Percentiles rank a stretch among this genome's conserved stretches.
Conservation (phyloP, 2,888 invertebrate genomes). For the Diplolepis rosae region DNA sequence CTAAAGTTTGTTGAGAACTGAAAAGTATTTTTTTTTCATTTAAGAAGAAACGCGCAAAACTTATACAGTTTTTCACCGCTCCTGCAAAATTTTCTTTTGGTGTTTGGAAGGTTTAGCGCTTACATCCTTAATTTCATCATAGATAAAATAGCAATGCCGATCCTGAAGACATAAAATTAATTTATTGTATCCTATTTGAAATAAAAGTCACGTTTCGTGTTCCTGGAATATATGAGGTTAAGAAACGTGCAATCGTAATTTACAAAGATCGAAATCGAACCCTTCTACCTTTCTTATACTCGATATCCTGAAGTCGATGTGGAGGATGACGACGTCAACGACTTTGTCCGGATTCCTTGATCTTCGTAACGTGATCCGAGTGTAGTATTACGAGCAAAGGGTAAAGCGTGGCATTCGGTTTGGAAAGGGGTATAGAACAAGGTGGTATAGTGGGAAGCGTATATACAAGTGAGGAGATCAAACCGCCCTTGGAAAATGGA, state of each 20-base stretch:
- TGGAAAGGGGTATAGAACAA: not conserved
- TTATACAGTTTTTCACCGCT: no score
- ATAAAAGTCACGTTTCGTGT: conserved; percentile 42
- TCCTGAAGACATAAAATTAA: not conserved
- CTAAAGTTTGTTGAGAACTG: no score
- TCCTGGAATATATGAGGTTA: conserved; percentile 41
- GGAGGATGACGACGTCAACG: conserved; percentile 39
- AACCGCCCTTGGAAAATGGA: conserved; percentile 23
- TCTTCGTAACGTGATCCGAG: conserved; percentile 50
- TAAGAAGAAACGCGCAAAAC: no score
- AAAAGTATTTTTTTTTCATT: no score
- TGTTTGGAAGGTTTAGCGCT: no score
- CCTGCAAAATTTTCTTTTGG: no score
- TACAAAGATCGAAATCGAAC: conserved; percentile 46
- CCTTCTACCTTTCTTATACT: conserved; percentile 13
- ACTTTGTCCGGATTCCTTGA: conserved; percentile 47
- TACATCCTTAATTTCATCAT: no score
- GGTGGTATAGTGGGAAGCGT: not conserved
- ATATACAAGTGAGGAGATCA: conserved; percentile 17
- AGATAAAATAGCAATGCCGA: no score
- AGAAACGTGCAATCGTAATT: conserved; percentile 46
- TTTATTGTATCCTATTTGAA: not conserved
- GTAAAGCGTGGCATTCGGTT: conserved; percentile 29
- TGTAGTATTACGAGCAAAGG: conserved; percentile 43
- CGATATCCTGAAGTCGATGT: conserved; percentile 33